phyloP scores from a whole-genome alignment of 2,888 invertebrate genomes.

The Lasioglossum figueresi region DNA sequence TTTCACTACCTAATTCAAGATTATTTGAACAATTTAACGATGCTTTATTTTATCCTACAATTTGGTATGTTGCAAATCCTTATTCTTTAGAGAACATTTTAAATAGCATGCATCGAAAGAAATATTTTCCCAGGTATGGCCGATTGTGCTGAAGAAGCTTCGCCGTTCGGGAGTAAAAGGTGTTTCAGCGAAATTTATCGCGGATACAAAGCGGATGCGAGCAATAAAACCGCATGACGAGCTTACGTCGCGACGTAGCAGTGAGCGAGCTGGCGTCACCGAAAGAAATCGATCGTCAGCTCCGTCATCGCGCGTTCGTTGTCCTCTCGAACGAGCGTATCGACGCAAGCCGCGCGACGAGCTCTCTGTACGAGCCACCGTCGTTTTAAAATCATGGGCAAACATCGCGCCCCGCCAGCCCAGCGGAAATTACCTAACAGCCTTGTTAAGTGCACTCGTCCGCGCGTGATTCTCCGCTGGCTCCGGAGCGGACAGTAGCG shows the following conservation, averaged over 20 bases:
- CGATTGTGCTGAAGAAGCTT: not conserved
- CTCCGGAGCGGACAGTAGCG: not conserved
- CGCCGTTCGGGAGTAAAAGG: not conserved
- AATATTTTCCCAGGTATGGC: too few species aligned
- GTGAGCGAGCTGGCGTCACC: not conserved
- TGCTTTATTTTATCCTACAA: not conserved
- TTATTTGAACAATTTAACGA: not conserved
- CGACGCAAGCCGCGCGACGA: constrained; percentile 28
- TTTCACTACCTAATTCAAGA: not conserved
- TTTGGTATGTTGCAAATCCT: too few species aligned
- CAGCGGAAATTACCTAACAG: constrained; percentile 56
- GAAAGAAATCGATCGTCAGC: constrained; percentile 25
- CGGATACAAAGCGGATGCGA: not conserved
- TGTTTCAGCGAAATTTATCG: not conserved
- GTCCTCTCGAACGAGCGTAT: constrained; percentile 28
- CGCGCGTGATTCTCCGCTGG: not conserved
- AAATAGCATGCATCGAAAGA: too few species aligned
- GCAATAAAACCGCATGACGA: not conserved
- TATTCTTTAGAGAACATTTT: too few species aligned
- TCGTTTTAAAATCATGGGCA: constrained; percentile 38
- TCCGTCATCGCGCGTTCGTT: constrained; percentile 26
- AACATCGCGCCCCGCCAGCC: constrained; percentile 32
- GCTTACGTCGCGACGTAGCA: not conserved
- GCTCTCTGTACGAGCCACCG: constrained; percentile 7
- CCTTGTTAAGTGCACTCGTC: constrained; percentile 40